Conservation (phyloP, 2,888 invertebrate genomes). For the Callyntrura sp. region DNA sequence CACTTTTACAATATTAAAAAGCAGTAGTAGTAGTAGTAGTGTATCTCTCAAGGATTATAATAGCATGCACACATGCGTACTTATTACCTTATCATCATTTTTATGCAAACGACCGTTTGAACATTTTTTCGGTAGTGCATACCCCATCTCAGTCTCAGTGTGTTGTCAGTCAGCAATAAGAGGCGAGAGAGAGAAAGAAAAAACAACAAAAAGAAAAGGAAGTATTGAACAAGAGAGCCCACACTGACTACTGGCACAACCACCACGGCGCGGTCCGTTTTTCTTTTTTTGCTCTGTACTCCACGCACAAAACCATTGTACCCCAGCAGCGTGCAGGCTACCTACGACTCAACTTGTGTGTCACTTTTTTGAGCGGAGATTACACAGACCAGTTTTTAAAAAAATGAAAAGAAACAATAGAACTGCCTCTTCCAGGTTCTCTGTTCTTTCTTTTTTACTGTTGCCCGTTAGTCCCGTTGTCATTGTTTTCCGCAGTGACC, state of each 20-base stretch:
- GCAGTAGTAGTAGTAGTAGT: too few species aligned
- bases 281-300: not conserved
- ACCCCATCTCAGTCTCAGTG: too few species aligned
- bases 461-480: conserved; percentile 1
- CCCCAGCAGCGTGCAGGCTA: too few species aligned
- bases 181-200: too few species aligned
- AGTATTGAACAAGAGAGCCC: conserved; percentile 39
- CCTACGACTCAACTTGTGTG: too few species aligned
- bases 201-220: too few species aligned
- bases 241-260: too few species aligned
- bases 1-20: too few species aligned
- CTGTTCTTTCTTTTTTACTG: not conserved
- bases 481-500: conserved; percentile 36
- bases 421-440: conserved; percentile 33
- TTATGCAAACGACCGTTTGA: conserved; percentile 51
- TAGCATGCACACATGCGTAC: not conserved
- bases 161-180: too few species aligned
- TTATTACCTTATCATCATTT: conserved; percentile 44
- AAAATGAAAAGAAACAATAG: conserved; percentile 35
- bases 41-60: too few species aligned
- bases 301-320: too few species aligned
- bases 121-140: conserved; percentile 54
- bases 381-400: not conserved
- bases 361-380: conserved; percentile 1
- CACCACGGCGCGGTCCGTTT: too few species aligned